phyloP scores from a whole-genome alignment of 2,888 invertebrate species.

The Andrena bicolor region DNA sequence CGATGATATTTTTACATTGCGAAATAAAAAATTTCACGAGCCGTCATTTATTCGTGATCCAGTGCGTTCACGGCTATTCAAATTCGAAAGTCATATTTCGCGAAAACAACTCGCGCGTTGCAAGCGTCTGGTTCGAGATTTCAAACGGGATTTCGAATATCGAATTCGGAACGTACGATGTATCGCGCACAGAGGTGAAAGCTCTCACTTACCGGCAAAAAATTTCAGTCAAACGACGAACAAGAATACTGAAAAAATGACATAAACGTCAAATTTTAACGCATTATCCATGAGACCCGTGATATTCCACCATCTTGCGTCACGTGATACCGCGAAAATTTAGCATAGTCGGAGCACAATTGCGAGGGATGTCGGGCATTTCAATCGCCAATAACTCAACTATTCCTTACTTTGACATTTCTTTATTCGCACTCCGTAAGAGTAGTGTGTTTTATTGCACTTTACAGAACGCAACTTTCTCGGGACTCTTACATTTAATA shows the following conservation, averaged over 20 bases:
- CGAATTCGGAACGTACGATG: neutral
- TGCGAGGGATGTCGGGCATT: slow-evolving; percentile 8
- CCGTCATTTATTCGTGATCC: slow-evolving; percentile 26
- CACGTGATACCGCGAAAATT: slow-evolving; percentile 65
- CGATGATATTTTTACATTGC: neutral
- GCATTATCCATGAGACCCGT: slow-evolving; percentile 61
- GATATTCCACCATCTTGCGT: slow-evolving; percentile 67
- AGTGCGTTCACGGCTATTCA: slow-evolving; percentile 53
- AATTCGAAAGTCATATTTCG: slow-evolving; percentile 74
- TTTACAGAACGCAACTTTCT: slow-evolving; percentile 8
- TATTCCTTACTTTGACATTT: neutral
- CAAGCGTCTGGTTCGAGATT: slow-evolving; percentile 76
- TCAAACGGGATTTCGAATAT: slow-evolving; percentile 21
- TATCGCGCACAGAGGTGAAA: neutral
- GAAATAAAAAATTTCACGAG: slow-evolving; percentile 5
- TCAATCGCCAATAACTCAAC: slow-evolving; percentile 19
- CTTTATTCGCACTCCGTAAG: slow-evolving; percentile 21
- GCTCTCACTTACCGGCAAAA: slow-evolving; percentile 52
- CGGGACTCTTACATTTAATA: slow-evolving; percentile 6
- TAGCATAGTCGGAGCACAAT: slow-evolving; percentile 40
- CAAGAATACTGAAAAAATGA: slow-evolving; percentile 60
- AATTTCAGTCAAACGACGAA: slow-evolving; percentile 53
- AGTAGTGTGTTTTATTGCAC: slow-evolving; percentile 6
- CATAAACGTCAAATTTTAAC: slow-evolving; percentile 63
- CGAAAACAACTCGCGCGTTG: slow-evolving; percentile 65